Evolutionary conservation across 2,113 vertebrate species (phyloP).

Genomic region (Sorex fumeus): DNA sequence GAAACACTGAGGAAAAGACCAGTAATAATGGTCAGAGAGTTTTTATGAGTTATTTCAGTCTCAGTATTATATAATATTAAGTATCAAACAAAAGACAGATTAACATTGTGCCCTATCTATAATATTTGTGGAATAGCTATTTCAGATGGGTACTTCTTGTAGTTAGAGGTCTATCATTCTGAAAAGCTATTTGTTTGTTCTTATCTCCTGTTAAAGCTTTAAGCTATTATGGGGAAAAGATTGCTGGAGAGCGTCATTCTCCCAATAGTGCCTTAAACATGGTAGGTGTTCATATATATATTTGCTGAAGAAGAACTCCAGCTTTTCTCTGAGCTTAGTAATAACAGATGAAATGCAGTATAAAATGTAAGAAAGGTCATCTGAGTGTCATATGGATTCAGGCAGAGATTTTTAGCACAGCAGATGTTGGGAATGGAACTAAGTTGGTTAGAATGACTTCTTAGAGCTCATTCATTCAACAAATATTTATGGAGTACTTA

Average conservation of each 20-base stretch:
- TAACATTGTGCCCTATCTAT: neutral
- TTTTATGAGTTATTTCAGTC: neutral
- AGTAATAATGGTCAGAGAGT: neutral
- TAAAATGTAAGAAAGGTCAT: neutral
- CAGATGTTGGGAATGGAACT: neutral
- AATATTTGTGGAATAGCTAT: neutral
- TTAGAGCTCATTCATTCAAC: constrained; percentile 30
- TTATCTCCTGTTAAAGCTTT: constrained; percentile 2
- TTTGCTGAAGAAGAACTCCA: constrained; percentile 44
- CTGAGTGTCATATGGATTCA: constrained; percentile 41
- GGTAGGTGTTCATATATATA: constrained; percentile 11
- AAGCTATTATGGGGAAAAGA: neutral
- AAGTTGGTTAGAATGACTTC: constrained; percentile 43
- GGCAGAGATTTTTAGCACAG: constrained; percentile 55
- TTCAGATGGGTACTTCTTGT: neutral
- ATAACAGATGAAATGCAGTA: constrained; percentile 50
- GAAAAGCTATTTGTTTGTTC: neutral
- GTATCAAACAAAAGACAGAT: neutral
- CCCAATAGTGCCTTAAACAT: neutral
- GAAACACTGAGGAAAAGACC: neutral
- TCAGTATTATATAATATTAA: constrained; percentile 2
- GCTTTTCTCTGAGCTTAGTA: constrained; percentile 42
- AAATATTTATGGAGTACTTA: neutral
- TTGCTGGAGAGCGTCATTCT: constrained; percentile 15
- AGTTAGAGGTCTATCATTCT: constrained; percentile 1